Base-by-base conservation (phyloP, 2,888 invertebrate genomes). In the Latrodectus hesperus region DNA sequence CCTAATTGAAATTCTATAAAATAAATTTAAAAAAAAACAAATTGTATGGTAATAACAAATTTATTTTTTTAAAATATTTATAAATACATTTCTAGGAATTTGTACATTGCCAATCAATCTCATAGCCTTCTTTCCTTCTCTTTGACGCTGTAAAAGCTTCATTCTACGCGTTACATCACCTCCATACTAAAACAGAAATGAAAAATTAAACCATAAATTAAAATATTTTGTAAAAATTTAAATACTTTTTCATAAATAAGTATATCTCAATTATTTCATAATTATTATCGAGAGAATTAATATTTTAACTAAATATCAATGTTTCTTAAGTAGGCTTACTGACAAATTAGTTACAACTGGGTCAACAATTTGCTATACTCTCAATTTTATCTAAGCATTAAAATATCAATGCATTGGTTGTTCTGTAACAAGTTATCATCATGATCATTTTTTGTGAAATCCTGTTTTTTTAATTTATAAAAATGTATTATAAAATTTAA, bases 111-210 rank as follows among this genome's bases (percentile, higher is more conserved):
- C 98, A 88, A 98, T 94, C 94, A 95, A 95, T 91, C 96, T 94
- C 96, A 99, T 96, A 92, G 95, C 95, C 92, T 96, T 97, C 92
- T 99, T 99, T 10, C 99, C 99, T 91, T 98, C 98, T 0, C 96
- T 94, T 93, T 99, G 99, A 91, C 96, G 95, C 89, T 95, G 95
- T 26, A 99, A 92, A 55, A 99, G 93, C 92, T 99, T 99, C 94
- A 95, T 96, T 92, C 95, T 95, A 90, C 99, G 94, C 0, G 96
- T 96, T 3, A 97, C 94, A 93, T 99, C 99, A 17, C 98, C 98
- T 0, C 98, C 99, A 92, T 98, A 97, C 89, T 91, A 65, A 16
- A 52, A 38, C 6, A 6, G 26, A 72, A 71, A 77, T 14, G 73
- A 60, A 53, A 11, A 26, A 53, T 14, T 17, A 70, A 49, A 51